phyloP scores from a whole-genome alignment of 2,113 vertebrate species.

The Taurulus bubalis region DNA sequence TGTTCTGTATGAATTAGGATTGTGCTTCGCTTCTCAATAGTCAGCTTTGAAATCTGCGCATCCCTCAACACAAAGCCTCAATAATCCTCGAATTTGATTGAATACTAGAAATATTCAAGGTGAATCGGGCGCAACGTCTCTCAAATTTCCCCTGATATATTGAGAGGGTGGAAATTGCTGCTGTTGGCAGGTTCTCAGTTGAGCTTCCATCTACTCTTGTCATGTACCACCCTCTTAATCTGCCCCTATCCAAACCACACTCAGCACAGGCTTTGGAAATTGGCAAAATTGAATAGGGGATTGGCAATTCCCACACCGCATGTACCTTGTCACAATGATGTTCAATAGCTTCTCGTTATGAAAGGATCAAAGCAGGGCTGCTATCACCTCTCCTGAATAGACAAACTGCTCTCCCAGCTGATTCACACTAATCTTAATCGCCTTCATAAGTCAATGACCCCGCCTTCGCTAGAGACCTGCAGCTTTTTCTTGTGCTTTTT shows the following conservation, averaged over 20 bases:
- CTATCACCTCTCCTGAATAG: constrained; percentile 48
- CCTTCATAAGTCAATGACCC: constrained; percentile 40
- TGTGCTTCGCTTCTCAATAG: background rate
- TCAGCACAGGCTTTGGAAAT: constrained; percentile 38
- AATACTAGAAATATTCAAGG: constrained; percentile 30
- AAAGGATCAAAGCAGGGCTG: constrained; percentile 57
- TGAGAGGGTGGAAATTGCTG: constrained; percentile 17
- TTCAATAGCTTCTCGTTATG: constrained; percentile 48
- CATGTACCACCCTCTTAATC: constrained; percentile 41
- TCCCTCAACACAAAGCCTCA: background rate
- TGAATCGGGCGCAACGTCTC: background rate
- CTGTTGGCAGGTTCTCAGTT: constrained; percentile 25
- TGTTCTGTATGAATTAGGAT: background rate
- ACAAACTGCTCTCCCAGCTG: constrained; percentile 37
- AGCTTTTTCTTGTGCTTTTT: background rate
- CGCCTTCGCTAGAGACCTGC: constrained; percentile 12
- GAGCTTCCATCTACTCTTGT: constrained; percentile 27
- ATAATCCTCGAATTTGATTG: constrained; percentile 11
- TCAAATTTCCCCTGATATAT: background rate
- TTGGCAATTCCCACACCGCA: constrained; percentile 48
- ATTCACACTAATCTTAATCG: constrained; percentile 54
- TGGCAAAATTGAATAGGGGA: constrained; percentile 57
- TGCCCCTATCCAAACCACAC: constrained; percentile 30
- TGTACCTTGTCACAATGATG: constrained; percentile 62
- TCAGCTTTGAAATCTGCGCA: constrained; percentile 18